Percentiles rank a stretch among this genome's conserved stretches.
phyloP scores from a whole-genome alignment of 2,113 vertebrate genomes.

The Equus quagga region DNA sequence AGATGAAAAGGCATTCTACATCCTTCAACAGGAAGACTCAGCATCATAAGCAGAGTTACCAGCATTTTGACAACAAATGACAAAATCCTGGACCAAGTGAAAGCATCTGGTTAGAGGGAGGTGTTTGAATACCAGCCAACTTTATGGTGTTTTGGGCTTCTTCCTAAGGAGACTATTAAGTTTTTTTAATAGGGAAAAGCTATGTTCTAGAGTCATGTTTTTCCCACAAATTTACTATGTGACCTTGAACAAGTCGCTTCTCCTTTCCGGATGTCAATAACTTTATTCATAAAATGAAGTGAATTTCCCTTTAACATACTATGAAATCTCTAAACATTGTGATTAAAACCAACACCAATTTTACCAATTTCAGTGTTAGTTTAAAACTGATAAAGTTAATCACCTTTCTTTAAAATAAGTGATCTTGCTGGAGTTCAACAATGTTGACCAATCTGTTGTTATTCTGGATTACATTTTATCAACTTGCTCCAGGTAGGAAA shows the following conservation, averaged over 20 bases:
- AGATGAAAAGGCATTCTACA: constrained; percentile 13
- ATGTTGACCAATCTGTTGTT: neutral
- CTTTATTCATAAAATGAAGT: constrained; percentile 18
- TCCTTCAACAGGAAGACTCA: neutral
- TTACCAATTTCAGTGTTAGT: neutral
- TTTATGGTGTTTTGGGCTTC: neutral
- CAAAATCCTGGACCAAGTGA: constrained; percentile 20
- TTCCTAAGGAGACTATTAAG: neutral
- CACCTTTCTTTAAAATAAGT: constrained; percentile 18
- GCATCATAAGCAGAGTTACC: constrained; percentile 12
- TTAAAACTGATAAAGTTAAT: constrained; percentile 2
- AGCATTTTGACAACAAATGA: constrained; percentile 46
- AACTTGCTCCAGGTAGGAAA: neutral
- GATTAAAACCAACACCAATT: neutral
- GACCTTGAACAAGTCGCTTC: neutral
- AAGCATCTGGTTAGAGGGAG: constrained; percentile 20
- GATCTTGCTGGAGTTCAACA: neutral
- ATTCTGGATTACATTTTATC: constrained; percentile 10
- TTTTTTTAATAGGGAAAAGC: constrained; percentile 38
- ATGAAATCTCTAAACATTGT: neutral
- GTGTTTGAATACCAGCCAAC: constrained; percentile 9
- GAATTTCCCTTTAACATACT: neutral
- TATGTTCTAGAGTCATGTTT: neutral
- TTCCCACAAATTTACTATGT: constrained; percentile 31
- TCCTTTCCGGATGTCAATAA: neutral